These are phyloP conservation scores for Cyanoliseus patagonus DNA, from an alignment of 2,113 vertebrate genomes.

Conservation along the genomic window DNA sequence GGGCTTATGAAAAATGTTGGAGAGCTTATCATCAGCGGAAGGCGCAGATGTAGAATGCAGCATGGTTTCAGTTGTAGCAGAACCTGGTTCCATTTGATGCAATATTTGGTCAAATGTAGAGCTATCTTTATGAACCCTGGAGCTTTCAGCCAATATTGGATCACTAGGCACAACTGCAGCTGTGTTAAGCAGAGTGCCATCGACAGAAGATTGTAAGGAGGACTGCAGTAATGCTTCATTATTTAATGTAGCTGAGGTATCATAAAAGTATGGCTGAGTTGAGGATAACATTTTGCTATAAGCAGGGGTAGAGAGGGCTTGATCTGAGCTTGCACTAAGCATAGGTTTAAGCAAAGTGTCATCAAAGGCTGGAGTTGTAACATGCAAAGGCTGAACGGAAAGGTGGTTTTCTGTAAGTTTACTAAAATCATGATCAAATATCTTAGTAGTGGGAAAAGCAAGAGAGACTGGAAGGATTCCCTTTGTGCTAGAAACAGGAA, in stretches of 20 bases:
- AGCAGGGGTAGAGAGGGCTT: constrained; percentile 70
- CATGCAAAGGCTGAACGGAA: constrained; percentile 66
- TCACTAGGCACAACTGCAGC: constrained; percentile 61
- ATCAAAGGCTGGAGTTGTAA: constrained; percentile 70
- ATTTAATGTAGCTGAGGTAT: constrained; percentile 70
- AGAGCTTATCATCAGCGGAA: constrained; percentile 20
- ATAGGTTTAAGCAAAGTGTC: constrained; percentile 70
- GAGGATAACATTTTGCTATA: constrained; percentile 72
- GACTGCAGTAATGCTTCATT: constrained; percentile 72
- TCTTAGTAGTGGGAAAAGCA: constrained; percentile 68
- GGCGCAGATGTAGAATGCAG: constrained; percentile 59
- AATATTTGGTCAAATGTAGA: constrained; percentile 69
- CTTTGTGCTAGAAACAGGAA: constrained; percentile 73
- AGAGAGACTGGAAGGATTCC: constrained; percentile 68
- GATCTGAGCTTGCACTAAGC: constrained; percentile 72
- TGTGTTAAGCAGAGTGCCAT: constrained; percentile 67
- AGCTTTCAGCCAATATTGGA: constrained; percentile 67
- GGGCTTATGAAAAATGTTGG: constrained; percentile 57
- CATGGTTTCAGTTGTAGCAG: constrained; percentile 62
- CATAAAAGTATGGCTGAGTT: constrained; percentile 63
- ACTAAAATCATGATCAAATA: constrained; percentile 69
- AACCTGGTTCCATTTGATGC: constrained; percentile 60
- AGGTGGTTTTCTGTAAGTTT: constrained; percentile 71
- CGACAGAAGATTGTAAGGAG: constrained; percentile 68
- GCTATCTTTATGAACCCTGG: constrained; percentile 64